Percentiles rank a stretch among this genome's conserved stretches.
These are phyloP conservation scores for Didymodactylos carnosus DNA, from an alignment of 2,888 invertebrate species.

Conservation along the genomic window DNA sequence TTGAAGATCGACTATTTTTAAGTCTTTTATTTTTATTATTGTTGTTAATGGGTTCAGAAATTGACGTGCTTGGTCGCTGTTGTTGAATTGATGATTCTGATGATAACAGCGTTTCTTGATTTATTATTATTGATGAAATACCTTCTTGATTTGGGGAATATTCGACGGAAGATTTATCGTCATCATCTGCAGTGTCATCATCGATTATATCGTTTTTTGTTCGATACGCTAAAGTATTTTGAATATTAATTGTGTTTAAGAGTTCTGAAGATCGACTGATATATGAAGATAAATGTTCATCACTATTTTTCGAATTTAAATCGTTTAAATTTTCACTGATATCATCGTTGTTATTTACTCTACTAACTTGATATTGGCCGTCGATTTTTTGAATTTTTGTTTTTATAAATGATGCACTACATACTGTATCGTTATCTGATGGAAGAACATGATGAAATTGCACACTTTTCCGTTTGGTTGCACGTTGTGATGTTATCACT, in stretches of 20 bases:
- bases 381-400: constrained; percentile 1
- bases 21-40: too few species aligned
- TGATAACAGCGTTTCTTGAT: too few species aligned
- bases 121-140: too few species aligned
- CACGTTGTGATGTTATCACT: too few species aligned
- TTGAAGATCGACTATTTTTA: too few species aligned
- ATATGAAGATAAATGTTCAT: neutral
- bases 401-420: neutral
- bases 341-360: neutral
- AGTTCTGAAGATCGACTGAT: neutral
- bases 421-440: neutral
- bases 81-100: neutral
- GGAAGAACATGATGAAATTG: too few species aligned
- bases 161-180: neutral
- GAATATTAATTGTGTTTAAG: too few species aligned
- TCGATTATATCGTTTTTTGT: neutral
- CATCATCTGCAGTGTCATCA: neutral
- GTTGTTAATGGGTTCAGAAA: too few species aligned
- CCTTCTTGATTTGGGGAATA: neutral
- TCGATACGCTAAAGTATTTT: neutral
- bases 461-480: too few species aligned
- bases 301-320: neutral
- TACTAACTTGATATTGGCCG: neutral
- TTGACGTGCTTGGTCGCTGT: neutral
- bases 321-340: too few species aligned